Base-by-base conservation (phyloP, 2,797 vertebrate species). In the Rhynchotus rufescens region DNA sequence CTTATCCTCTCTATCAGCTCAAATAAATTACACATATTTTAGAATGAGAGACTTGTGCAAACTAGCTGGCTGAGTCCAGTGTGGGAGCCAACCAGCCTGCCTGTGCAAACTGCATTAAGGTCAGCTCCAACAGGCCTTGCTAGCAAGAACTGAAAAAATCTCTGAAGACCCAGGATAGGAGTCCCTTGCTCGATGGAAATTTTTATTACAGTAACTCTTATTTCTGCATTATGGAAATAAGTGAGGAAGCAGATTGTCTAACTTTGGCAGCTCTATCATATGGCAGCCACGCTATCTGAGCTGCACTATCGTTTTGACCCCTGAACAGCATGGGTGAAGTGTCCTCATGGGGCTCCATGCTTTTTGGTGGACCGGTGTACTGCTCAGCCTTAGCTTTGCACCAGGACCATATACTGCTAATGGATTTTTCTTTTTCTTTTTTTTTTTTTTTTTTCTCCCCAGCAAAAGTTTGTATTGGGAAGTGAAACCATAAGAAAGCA, bases 1-100 rank as follows among this genome's bases (percentile, higher is more conserved):
- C 89, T 97, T 96, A 95, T 97, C 95, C 89, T 71, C 60, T 87
- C 77, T 96, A 94, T 94, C 95, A 93, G 84, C 78, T 93, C 91
- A 90, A 90, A 95, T 92, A 95, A 94, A 96, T 91, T 83, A 44
- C 89, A 90, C 59, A 26, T 87, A 95, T 92, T 95, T 94, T 72
- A 86, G 86, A 92, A 94, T 36, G 60, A 86, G 74, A 88, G 80
- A 62, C 88, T 93, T 96, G 78, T 93, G 92, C 86, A 93, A 97
- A 94, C 94, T 86, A 90, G 84, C 80, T 83, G 84, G 26, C 85
- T 90, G 91, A 45, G 89, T 92, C 71, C 83, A 92, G 1, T 38
- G 40, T n/a, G 45, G 52, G 40, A 96, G 77, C 84, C 85, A 80
- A 85, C 89, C 61, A 74, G 65, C 72, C 44, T 9, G 22, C 25